Percentiles rank a stretch among this genome's conserved stretches.
phyloP scores from a whole-genome alignment of 2,797 vertebrate species.

The Masticophis lateralis region DNA sequence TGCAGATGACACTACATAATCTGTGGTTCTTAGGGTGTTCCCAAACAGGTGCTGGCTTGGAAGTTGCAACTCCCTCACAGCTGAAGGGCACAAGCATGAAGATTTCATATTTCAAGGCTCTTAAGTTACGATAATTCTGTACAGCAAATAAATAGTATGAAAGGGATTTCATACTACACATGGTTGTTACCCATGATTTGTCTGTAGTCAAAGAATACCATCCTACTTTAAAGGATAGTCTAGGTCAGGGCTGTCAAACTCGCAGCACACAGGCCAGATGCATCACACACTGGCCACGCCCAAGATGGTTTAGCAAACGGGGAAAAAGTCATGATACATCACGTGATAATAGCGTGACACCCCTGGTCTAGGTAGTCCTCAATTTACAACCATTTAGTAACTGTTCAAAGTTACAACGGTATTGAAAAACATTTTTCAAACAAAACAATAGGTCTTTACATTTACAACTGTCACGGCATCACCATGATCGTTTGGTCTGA shows the following conservation, averaged over 20 bases:
- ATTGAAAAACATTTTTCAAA: not conserved
- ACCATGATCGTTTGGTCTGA: not conserved
- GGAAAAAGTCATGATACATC: no score
- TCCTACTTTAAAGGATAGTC: not conserved
- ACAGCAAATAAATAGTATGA: not conserved
- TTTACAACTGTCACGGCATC: not conserved
- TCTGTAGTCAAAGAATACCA: not conserved
- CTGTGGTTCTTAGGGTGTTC: not conserved
- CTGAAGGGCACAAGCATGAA: not conserved
- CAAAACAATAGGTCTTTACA: not conserved
- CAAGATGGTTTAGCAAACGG: no score
- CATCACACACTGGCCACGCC: no score
- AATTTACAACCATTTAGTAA: not conserved
- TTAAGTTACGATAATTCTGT: not conserved
- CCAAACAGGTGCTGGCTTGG: not conserved
- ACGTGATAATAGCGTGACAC: no score
- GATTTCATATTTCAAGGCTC: not conserved
- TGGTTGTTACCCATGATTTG: not conserved
- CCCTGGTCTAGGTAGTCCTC: not conserved
- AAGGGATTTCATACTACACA: not conserved
- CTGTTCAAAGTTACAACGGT: not conserved
- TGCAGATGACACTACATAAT: not conserved
- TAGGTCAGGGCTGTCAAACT: no score
- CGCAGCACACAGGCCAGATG: no score
- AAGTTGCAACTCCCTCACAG: not conserved